Conservation (phyloP, 2,888 invertebrate genomes). For the Plebejus argus region DNA sequence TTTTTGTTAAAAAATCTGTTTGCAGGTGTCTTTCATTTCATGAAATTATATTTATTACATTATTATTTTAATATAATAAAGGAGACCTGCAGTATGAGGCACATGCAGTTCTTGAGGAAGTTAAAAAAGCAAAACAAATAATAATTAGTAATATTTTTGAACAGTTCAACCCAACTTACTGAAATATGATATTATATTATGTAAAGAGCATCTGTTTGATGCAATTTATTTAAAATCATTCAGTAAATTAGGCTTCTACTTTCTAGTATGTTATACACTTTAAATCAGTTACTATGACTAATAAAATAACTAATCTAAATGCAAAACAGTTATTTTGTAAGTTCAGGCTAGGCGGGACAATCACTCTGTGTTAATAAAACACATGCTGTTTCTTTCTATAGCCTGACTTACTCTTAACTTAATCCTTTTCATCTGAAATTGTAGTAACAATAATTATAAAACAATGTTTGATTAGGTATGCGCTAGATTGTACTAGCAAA, state of each 20-base stretch:
- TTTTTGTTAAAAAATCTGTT: background rate
- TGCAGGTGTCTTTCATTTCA: background rate
- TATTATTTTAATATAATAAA: background rate
- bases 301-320: constrained; percentile 6
- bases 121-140: background rate
- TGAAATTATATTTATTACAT: background rate
- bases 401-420: constrained; percentile 61
- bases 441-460: constrained; percentile 35
- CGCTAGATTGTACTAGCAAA: background rate
- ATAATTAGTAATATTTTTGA: background rate
- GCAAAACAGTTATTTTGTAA: constrained; percentile 24
- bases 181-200: background rate
- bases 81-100: background rate
- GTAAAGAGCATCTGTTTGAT: background rate
- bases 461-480: background rate
- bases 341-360: constrained; percentile 23
- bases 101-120: background rate
- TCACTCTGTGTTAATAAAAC: constrained; percentile 40
- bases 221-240: background rate
- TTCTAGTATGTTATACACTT: background rate
- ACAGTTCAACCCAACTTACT: background rate
- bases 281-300: background rate
- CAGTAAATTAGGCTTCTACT: background rate
- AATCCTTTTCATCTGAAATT: constrained; percentile 72
- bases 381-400: constrained; percentile 38